Evolutionary conservation across 35 echinoderm and acorn worm species (phyloP), one percentile per base, ranked within the genome.

Genomic region (Heliocidaris tuberculata): DNA sequence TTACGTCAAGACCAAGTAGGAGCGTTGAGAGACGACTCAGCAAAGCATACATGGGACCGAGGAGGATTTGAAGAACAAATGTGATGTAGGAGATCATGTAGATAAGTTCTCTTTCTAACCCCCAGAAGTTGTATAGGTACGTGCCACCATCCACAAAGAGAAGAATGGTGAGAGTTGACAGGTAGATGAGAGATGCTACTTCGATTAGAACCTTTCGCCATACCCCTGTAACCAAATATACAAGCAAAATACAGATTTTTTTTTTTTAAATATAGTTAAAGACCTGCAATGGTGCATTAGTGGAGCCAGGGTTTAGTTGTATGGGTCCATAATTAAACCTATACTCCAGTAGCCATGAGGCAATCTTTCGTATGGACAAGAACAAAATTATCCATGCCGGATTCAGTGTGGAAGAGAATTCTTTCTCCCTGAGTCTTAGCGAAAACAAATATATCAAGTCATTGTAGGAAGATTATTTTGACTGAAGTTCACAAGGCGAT

Each of bases 81-180:
- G 87, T 89, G 32, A 42, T 30, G 32, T 89, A 89, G 19, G 87
- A 89, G 31, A 89, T 89, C 87, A 89, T 32, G 87, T 42, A 89
- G 12, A 89, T n/a, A 19, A 89, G 10, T 48, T 31, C 31, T 4
- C 47, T 48, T 0, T 31, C 9, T 31, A 16, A 16, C 9, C 87
- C 87, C 87, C 87, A 89, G 47, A 89, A 89, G 87, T 32, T 48
- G 87, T 15, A 89, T 15, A 89, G 6, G 29, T 89, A 89, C 31
- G 47, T 48, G 15, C 31, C 87, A 5, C 87, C 87, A 24, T 89
- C 87, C 7, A 48, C 12, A 0, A 42, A 0, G 12, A 89, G 87
- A 89, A 89, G 47, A 6, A 15, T 24, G 31, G 87, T 89, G 16
- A 89, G 31, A 5, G 47, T 32, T 2, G 87, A 13, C 17, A 89